Base-by-base conservation (phyloP, 1,140 invertebrate species). In the Sycophaga agraensis region DNA sequence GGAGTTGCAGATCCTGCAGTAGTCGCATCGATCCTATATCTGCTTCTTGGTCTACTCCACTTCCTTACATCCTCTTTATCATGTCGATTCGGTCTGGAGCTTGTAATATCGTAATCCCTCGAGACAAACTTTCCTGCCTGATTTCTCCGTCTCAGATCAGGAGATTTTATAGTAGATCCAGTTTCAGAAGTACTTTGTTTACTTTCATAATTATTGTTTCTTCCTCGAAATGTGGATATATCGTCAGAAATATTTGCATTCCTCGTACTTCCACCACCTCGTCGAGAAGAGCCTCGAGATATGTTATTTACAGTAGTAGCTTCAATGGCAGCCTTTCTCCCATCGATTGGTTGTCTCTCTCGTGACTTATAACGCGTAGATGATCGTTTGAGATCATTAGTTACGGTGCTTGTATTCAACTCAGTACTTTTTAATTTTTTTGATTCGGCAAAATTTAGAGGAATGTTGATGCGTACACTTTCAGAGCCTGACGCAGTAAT, bases 381-480 rank as follows among this genome's bases (percentile, higher is more conserved):
- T 1, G 59, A 14, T 24, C 34, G 37, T 17, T 28, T 48, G 0
- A 35, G 21, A 26, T 16, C 26, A 26, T 3, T 26, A 12, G 2
- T 17, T 6, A 8, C 2, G 0, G 19, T 2, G 26, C 9, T n/a
- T 22, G 2, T 28, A 46, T 28, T 46, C n/a, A n/a, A n/a, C n/a
- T n/a, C n/a, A 31, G 28, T 37, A 24, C 21, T n/a, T n/a, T 0
- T 1, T 14, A 39, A 19, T 26, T 11, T 59, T 19, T 9, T 50
- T 0, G 24, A 34, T n/a, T 42, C 35, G 31, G 50, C 37, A 14
- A 40, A 62, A 16, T 40, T 40, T 16, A 55, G 11, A 26, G 60
- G 37, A 7, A 51, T 50, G 26, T 63, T 63, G 4, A 51, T 43
- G 11, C 21, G 53, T 7, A 63, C 26, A 26, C 31, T 63, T 24